Conservation (phyloP, 2,888 invertebrate genomes). For the Colletes collaris region DNA sequence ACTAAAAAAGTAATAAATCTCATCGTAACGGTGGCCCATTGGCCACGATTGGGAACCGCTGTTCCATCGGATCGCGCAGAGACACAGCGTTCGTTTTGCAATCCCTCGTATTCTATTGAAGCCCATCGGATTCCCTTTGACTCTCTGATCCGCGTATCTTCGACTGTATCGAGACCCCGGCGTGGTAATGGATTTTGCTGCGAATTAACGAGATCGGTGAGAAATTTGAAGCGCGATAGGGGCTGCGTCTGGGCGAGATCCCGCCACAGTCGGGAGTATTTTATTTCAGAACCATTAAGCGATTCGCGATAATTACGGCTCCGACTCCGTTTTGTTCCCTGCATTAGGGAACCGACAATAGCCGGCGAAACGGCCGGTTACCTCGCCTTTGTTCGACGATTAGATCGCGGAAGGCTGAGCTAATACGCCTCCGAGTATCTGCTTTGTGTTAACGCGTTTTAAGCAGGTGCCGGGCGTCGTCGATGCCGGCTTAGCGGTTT, state of each 20-base stretch:
- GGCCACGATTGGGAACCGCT: too few relatives aligned
- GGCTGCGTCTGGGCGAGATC: too few relatives aligned
- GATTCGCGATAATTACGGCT: conserved; percentile 46
- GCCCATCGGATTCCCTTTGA: conserved; percentile 30
- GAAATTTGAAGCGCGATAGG: conserved; percentile 2
- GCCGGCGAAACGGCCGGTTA: conserved; percentile 42
- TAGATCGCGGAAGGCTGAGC: conserved; percentile 33
- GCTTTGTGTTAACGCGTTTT: conserved; percentile 40
- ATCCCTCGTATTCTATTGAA: conserved; percentile 48
- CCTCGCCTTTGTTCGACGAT: conserved; percentile 45
- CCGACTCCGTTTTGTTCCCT: conserved; percentile 1
- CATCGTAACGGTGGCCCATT: too few relatives aligned
- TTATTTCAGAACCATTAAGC: conserved; percentile 39
- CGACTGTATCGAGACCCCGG: conserved; percentile 4
- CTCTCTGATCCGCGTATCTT: conserved; percentile 21
- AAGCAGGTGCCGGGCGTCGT: conserved; percentile 1
- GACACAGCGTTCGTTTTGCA: conserved; percentile 12
- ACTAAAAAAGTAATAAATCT: too few relatives aligned
- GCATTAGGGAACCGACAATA: conserved; percentile 30
- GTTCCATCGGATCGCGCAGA: conserved; percentile 31
- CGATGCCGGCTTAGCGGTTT: background rate
- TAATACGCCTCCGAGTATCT: conserved; percentile 24
- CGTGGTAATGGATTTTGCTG: conserved; percentile 32
- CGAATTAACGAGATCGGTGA: conserved; percentile 47
- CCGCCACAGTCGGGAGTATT: background rate